These are phyloP conservation scores for Aix galericulata DNA, from an alignment of 2,113 vertebrate genomes.

Conservation along the genomic window DNA sequence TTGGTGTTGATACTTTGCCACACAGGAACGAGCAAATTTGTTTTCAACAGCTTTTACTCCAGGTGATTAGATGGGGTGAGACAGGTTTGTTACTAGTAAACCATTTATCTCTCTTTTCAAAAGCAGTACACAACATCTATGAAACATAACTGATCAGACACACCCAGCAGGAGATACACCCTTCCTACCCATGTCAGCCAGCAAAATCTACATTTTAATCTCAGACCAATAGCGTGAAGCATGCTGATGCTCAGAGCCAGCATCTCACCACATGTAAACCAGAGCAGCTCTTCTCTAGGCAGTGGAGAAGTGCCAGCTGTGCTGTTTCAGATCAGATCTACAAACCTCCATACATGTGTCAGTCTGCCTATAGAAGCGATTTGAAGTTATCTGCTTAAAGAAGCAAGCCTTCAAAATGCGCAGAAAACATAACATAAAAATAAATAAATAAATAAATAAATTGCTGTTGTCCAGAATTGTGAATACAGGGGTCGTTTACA, in stretches of 20 bases:
- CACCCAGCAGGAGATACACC: constrained; percentile 22
- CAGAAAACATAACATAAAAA: neutral
- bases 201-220: constrained; percentile 38
- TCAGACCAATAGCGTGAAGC: neutral
- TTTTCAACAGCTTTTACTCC: constrained; percentile 39
- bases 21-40: constrained; percentile 12
- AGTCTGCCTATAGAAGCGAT: neutral
- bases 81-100: constrained; percentile 30
- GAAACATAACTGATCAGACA: constrained; percentile 33
- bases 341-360: neutral
- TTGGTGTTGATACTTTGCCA: neutral
- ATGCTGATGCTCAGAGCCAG: neutral
- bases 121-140: constrained; percentile 6
- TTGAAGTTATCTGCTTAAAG: neutral
- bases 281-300: constrained; percentile 5
- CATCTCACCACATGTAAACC: constrained; percentile 3
- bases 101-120: constrained; percentile 10
- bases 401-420: neutral
- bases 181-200: constrained; percentile 25
- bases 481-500: neutral
- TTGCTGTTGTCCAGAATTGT: neutral
- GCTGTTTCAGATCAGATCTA: neutral
- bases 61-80: constrained; percentile 13
- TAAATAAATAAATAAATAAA: neutral
- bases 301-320: neutral